Base-by-base conservation (phyloP, 2,797 vertebrate genomes). In the Ibycter americanus region DNA sequence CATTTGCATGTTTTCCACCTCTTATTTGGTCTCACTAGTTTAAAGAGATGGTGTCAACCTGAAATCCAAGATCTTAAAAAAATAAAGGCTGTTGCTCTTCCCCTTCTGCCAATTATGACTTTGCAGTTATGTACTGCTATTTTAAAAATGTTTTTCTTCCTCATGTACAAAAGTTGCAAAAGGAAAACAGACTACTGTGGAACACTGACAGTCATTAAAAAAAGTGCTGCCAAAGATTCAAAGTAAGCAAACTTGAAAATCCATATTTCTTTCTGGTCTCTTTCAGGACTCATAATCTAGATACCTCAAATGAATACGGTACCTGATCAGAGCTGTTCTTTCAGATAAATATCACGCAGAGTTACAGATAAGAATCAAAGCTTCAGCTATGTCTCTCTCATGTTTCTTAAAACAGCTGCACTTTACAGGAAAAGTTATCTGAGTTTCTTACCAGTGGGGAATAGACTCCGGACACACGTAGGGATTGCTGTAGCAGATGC, bases 371-470 rank as follows among this genome's bases (percentile, higher is more conserved):
- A 51, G 59, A 88, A 85, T 55, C 84, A 95, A 90, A 59, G 25
- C 15, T 71, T 84, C 62, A 71, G 18, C 18, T 22, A 0, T 44
- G 38, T 88, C 17, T 93, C n/a, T 61, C 18, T 91, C 23, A 29
- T 51, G 38, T 56, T 96, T 80, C 55, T 47, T 77, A 70, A 82
- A 70, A 97, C 66, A 58, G 40, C n/a, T 36, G 13, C 32, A 74
- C 82, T 96, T 84, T 70, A 42, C 49, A 83, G 90, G 79, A 87
- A 66, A 61, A 91, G n/a, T 86, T 87, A 29, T 44, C 46, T 44
- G 55, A 46, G 56, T 76, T 89, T 85, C 83, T 97, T 95, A 70
- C 63, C 87, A 77, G 40, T 71, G 29, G 46, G 93, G 59, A 96
- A 92, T 74, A 68, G 72, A 84, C 14, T n/a, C n/a, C 49, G 9